Evolutionary conservation across 2,113 vertebrate species (phyloP), one percentile per base, ranked within the genome.

Genomic region (Setophaga petechia): DNA sequence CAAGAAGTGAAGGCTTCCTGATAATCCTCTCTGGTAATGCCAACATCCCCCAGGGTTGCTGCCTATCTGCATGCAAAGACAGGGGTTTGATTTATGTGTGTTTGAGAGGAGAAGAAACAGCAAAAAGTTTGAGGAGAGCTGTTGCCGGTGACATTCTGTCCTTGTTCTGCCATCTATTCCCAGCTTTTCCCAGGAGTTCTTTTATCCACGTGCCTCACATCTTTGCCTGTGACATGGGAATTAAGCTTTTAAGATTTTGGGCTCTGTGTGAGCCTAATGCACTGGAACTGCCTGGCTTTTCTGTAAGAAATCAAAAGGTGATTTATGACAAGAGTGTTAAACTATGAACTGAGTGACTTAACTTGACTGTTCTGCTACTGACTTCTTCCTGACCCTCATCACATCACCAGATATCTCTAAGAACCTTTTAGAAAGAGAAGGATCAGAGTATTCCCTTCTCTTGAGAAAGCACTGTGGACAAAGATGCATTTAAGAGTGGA

Each of bases 321-420:
- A 73, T 92, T 80, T 67, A 12, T 68, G 31, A 49, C 1, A 2
- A 39, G 35, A 10, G 21, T 43, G 25, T 88, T 73, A 58, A 76
- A 33, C 25, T 24, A 15, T 0, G 0, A 66, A 41, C 28, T 54
- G 31, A 35, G 61, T 68, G 21, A 57, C 41, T 6, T 65, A 31
- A 44, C 7, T 14, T 61, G 46, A 22, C 49, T 83, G 4, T 62
- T 80, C 58, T 54, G 67, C 71, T 71, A 5, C 62, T 80, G 79
- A 15, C 41, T 76, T 55, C 35, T 87, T 83, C 41, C 28, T 88
- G 41, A 41, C 27, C 19, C 4, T 63, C 24, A 54, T 39, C 51
- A 62, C 62, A 75, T 54, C 43, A 30, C 12, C 28, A 73, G 23
- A 9, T 73, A 54, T 58, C 52, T 92, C 39, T 43, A 41, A 80